Conservation (phyloP, 2,888 invertebrate genomes). For the Mesorhabditis spiculigera region DNA sequence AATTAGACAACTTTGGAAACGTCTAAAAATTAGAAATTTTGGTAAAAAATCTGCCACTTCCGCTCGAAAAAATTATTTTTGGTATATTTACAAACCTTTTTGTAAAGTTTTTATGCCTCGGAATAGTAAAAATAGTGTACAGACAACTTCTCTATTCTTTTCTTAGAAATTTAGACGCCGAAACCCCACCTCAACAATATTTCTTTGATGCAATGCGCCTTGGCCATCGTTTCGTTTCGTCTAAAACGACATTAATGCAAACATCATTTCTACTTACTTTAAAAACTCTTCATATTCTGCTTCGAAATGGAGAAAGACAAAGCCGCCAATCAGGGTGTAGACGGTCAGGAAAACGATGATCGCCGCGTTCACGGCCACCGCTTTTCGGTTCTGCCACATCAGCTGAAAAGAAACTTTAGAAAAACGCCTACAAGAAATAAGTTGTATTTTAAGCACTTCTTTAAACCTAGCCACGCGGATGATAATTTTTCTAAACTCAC, state of each 20-base stretch:
- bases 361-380: slow-evolving; percentile 31
- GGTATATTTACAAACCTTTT: too few species aligned
- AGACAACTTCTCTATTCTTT: too few species aligned
- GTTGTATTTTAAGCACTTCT: too few species aligned
- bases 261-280: not conserved
- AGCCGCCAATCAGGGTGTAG: slow-evolving; percentile 51
- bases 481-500: too few species aligned
- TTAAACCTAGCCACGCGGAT: too few species aligned
- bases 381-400: slow-evolving; percentile 30
- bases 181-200: slow-evolving; percentile 1
- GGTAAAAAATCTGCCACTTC: too few species aligned
- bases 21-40: too few species aligned
- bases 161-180: not conserved
- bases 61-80: too few species aligned
- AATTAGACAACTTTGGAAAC: too few species aligned
- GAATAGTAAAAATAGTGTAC: too few species aligned
- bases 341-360: slow-evolving; percentile 41
- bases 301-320: slow-evolving; percentile 51
- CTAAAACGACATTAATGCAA: not conserved
- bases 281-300: slow-evolving; percentile 8
- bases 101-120: too few species aligned
- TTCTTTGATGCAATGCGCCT: not conserved
- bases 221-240: not conserved
- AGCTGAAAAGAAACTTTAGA: slow-evolving; percentile 24
- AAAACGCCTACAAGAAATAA: too few species aligned